Percentiles rank a stretch among this genome's conserved stretches.
Conservation (phyloP, 2,888 invertebrate species). For the Drosophila quinaria region DNA sequence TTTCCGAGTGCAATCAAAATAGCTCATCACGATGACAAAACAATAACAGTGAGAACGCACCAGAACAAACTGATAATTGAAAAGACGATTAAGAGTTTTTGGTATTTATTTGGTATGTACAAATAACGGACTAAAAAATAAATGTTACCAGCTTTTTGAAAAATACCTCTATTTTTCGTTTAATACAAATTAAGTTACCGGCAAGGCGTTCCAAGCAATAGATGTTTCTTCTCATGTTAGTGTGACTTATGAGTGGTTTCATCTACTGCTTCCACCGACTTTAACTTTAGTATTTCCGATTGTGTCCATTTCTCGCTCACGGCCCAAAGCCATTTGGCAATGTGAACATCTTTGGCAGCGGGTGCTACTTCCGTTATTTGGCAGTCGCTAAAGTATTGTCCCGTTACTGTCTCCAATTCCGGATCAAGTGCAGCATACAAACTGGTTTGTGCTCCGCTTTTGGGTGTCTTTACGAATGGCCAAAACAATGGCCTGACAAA, state of each 20-base stretch:
- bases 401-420: slow-evolving; percentile 79
- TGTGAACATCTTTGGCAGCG: slow-evolving; percentile 87
- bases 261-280: neutral
- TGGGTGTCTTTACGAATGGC: slow-evolving; percentile 82
- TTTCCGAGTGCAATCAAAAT: neutral
- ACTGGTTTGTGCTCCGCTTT: slow-evolving; percentile 84
- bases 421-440: slow-evolving; percentile 84
- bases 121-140: slow-evolving; percentile 10
- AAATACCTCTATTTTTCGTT: no score
- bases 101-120: slow-evolving; percentile 38
- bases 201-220: neutral
- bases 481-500: slow-evolving; percentile 76
- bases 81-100: slow-evolving; percentile 3
- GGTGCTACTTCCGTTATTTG: slow-evolving; percentile 86
- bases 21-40: slow-evolving; percentile 25
- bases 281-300: slow-evolving; percentile 5
- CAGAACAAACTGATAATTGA: slow-evolving; percentile 2
- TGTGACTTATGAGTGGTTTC: neutral
- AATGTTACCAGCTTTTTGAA: slow-evolving; percentile 4
- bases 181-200: neutral
- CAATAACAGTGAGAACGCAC: slow-evolving; percentile 6
- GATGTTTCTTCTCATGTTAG: neutral
- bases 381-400: slow-evolving; percentile 88
- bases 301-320: slow-evolving; percentile 71
- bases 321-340: slow-evolving; percentile 88